Conservation (phyloP, 2,888 invertebrate species). For the Hyposoter didymator region DNA sequence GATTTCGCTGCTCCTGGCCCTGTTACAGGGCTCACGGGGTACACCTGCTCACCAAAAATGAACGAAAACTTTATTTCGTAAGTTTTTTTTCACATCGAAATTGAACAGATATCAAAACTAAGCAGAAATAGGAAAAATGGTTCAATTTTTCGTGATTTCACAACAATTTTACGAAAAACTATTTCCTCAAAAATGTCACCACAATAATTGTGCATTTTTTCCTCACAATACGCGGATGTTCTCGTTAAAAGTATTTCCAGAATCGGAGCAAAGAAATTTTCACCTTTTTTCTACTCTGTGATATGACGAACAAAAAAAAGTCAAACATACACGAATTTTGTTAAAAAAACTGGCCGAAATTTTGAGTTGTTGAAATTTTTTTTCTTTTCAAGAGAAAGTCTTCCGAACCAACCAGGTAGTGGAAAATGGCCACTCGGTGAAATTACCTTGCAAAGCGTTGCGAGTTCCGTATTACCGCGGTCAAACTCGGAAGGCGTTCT, state of each 20-base stretch:
- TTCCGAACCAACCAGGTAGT: not conserved
- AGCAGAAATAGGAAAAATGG: too few species aligned
- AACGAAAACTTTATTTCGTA: not conserved
- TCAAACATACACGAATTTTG: not conserved
- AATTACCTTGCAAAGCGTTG: conserved; percentile 82
- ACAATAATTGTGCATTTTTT: too few species aligned
- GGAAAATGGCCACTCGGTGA: conserved; percentile 33
- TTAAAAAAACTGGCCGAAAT: not conserved
- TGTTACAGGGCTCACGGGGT: conserved; percentile 85
- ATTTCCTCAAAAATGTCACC: too few species aligned
- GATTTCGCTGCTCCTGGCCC: conserved; percentile 96
- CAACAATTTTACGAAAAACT: too few species aligned
- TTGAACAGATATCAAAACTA: not conserved
- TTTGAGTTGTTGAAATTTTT: conserved; percentile 20
- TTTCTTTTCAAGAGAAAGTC: not conserved
- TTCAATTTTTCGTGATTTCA: too few species aligned
- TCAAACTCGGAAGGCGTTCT: conserved; percentile 78
- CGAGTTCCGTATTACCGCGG: conserved; percentile 82
- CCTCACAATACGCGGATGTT: too few species aligned
- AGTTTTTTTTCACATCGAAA: conserved; percentile 8
- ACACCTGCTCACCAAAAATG: conserved; percentile 75
- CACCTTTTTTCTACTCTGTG: not conserved
- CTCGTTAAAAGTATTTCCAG: too few species aligned
- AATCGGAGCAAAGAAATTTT: not conserved
- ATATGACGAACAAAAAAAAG: not conserved